Evolutionary conservation across 2,888 invertebrate species (phyloP).

Genomic region (Hoplodrina ambigua): DNA sequence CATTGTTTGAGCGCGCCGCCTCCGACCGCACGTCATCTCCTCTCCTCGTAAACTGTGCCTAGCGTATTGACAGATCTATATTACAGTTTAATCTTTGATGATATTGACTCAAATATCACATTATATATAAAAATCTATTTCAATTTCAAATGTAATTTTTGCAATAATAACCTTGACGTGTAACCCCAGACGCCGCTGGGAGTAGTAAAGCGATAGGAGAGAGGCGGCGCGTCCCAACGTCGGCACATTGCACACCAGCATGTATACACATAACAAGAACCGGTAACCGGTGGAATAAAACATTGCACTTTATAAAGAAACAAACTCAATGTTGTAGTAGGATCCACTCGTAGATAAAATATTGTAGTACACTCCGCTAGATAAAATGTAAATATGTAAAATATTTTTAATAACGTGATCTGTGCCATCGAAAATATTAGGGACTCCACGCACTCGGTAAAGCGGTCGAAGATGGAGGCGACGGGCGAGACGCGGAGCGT

Average conservation of each 20-base stretch:
- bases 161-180: slow-evolving; percentile 63
- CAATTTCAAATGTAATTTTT: slow-evolving; percentile 63
- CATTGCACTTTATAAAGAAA: slow-evolving; percentile 89
- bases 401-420: slow-evolving; percentile 89
- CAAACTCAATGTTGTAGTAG: slow-evolving; percentile 91
- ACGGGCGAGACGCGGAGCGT: slow-evolving; percentile 58
- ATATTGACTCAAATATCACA: slow-evolving; percentile 49
- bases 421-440: slow-evolving; percentile 89
- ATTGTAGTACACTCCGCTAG: slow-evolving; percentile 90
- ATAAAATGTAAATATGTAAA: slow-evolving; percentile 91
- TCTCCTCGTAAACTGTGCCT: slow-evolving; percentile 19
- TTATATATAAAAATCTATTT: slow-evolving; percentile 61
- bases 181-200: slow-evolving; percentile 73
- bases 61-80: slow-evolving; percentile 41
- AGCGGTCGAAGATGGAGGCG: slow-evolving; percentile 79
- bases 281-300: slow-evolving; percentile 90
- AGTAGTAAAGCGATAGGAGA: slow-evolving; percentile 67
- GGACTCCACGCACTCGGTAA: slow-evolving; percentile 88
- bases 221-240: slow-evolving; percentile 76
- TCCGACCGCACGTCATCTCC: slow-evolving; percentile 54
- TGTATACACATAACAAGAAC: slow-evolving; percentile 87
- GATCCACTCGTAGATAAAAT: slow-evolving; percentile 90
- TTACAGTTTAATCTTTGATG: slow-evolving; percentile 48
- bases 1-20: slow-evolving; percentile 70
- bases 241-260: slow-evolving; percentile 80